phyloP scores from a whole-genome alignment of 2,797 vertebrate genomes.

The Psittacula derbiana region DNA sequence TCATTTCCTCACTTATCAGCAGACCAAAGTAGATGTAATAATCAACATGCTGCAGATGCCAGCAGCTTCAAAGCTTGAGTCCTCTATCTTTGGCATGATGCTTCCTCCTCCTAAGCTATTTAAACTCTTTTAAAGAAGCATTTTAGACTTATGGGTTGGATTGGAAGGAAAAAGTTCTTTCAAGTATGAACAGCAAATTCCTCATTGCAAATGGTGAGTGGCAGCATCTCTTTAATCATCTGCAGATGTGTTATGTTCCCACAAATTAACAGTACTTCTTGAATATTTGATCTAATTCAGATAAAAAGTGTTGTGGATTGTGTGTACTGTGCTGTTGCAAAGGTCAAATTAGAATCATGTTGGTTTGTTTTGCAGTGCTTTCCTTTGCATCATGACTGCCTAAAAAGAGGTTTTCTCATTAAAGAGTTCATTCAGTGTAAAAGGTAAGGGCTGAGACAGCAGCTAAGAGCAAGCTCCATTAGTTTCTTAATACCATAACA shows the following conservation, averaged over 20 bases:
- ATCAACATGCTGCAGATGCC: background rate
- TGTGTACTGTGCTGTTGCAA: background rate
- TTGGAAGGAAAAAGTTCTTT: background rate
- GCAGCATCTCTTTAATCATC: conserved; percentile 10
- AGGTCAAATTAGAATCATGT: background rate
- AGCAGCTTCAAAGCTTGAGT: background rate
- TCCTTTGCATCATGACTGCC: background rate
- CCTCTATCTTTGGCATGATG: background rate
- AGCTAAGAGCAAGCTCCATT: background rate
- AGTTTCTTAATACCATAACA: background rate
- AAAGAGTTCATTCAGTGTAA: background rate
- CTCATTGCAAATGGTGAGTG: background rate
- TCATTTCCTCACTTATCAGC: background rate
- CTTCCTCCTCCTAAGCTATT: background rate
- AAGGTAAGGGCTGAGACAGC: background rate
- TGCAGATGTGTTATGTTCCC: background rate
- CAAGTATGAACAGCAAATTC: background rate
- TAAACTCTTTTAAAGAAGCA: background rate
- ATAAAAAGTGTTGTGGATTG: background rate
- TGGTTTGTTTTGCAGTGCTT: background rate
- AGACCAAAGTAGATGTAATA: background rate
- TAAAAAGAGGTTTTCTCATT: background rate
- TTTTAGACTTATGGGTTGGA: background rate
- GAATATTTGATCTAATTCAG: background rate
- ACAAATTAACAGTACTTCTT: background rate